Base-by-base conservation (phyloP, 1,140 invertebrate species). In the Temnothorax longispinosus region DNA sequence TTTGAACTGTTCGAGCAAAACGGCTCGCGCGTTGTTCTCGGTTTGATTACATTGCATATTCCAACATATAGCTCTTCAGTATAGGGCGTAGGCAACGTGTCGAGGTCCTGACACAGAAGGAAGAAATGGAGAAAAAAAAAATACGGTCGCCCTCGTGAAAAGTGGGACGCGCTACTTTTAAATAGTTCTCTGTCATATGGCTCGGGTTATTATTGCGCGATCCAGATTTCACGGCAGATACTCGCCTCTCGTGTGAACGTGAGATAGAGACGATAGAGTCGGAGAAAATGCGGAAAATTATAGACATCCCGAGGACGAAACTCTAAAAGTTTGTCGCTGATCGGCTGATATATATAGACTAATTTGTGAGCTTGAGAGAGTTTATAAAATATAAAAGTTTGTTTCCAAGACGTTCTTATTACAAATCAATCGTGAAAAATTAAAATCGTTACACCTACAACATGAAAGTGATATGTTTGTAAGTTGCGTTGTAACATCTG, bases 131-230 rank as follows among this genome's bases (percentile, higher is more conserved):
- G 65, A 41, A 64, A 77, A 90, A 78, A 52, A 67, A 72, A 90
- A 71, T 82, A 56, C 18, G 38, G 15, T 58, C 58, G 60, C 71
- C 54, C 60, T 85, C 32, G 76, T 62, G 72, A 47, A 78, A 88
- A 87, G 81, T 72, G 75, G 81, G 64, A 52, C 69, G 74, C 74
- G 54, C 89, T 81, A 91, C 85, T 87, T 92, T 90, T 89, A 92
- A 93, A 93, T 93, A 92, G 87, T 89, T 80, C 65, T 52, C 64
- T 60, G 72, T 69, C 91, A 94, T 92, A 93, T 91, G 65, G 92
- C 90, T 90, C 93, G 87, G 88, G 92, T 92, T 94, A 93, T 94
- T 93, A 94, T 93, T 93, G 89, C 85, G 38, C 72, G 90, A 90
- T 93, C 92, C 91, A 92, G 56, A 88, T 82, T 54, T 65, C 38